A percentile compares a stretch with the other conserved stretches of the same genome.
Evolutionary conservation across 1,140 invertebrate genomes (phyloP).

Genomic region (Drosophila lacertosa): DNA sequence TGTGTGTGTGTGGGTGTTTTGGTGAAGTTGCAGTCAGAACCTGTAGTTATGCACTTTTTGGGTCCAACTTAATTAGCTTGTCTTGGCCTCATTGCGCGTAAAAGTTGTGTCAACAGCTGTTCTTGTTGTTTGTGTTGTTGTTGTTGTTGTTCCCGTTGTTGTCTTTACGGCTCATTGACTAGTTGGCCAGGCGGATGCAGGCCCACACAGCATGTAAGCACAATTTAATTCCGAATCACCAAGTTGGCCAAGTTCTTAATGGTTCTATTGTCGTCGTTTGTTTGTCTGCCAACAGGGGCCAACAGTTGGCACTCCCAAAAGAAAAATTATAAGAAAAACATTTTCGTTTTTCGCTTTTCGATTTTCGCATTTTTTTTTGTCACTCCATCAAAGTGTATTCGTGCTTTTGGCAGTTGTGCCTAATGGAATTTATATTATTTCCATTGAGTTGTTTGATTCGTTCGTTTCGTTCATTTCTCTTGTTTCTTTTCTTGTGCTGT

Average conservation of each 20-base stretch:
- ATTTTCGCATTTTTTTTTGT: constrained; percentile 20
- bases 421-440: constrained; percentile 74
- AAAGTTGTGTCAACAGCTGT: constrained; percentile 40
- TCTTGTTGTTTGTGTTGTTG: constrained; percentile 6
- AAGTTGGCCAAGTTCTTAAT: constrained; percentile 51
- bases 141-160: constrained; percentile 12
- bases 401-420: constrained; percentile 71
- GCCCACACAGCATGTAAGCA: constrained; percentile 55
- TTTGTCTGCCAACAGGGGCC: constrained; percentile 53
- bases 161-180: constrained; percentile 40
- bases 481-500: constrained; percentile 8
- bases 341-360: not conserved
- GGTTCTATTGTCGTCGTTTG: constrained; percentile 67
- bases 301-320: constrained; percentile 51
- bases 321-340: constrained; percentile 21
- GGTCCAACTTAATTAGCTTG: constrained; percentile 39
- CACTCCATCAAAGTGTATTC: constrained; percentile 66
- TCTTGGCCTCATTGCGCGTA: constrained; percentile 27
- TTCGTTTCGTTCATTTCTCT: constrained; percentile 50
- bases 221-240: constrained; percentile 69
- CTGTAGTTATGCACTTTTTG: constrained; percentile 33
- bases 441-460: constrained; percentile 50
- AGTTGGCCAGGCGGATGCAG: constrained; percentile 14
- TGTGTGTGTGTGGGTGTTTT: not conserved
- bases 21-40: constrained; percentile 11